Base-by-base conservation (phyloP, 2,888 invertebrate genomes). In the Hipparchia sbordonii region DNA sequence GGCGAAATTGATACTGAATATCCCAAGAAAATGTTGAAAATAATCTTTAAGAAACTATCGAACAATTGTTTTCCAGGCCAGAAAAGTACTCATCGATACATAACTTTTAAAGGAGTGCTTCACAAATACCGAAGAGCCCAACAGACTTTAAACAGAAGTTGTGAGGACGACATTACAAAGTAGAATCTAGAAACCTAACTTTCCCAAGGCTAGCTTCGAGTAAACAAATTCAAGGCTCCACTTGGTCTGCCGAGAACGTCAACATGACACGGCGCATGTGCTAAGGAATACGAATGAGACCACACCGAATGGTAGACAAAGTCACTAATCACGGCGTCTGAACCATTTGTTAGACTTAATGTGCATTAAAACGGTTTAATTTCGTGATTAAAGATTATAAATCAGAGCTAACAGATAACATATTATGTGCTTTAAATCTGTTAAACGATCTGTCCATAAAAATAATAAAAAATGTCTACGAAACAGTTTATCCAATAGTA, bases 281-380 rank as follows among this genome's bases (percentile, higher is more conserved):
- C 52, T 70, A 48, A 52, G 60, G 70, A 70, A 73, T 73, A 61
- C 63, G 52, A 70, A 70, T 65, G 70, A 59, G 54, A 66, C 51
- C 63, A 48, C 52, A 33, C 45, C 13, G 48, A 68, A 8, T 12
- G 48, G 48, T 59, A 60, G 56, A 67, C 67, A 39, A 66, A 57
- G 23, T 61, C 70, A 51, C 67, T 70, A 73, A 70, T 73, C 66
- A 73, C 66, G 9, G 54, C 51, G 23, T 61, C 33, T 51, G 56
- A 60, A 23, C 48, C 54, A 59, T 63, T 65, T 51, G 52, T 69
- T 69, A 59, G 52, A 46, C 52, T 62, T 68, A 69, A 51, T 69
- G 62, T 63, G 2, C 10, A n/a, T 72, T 65, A 4, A 61, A 61
- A 2, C 45, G 13, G 13, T 67, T 56, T 67, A 67, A 56, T 67